Evolutionary conservation across 53 echinoderm and acorn worm species (phyloP), one percentile per base, ranked within the genome.

Genomic region (Luidia sarsii): DNA sequence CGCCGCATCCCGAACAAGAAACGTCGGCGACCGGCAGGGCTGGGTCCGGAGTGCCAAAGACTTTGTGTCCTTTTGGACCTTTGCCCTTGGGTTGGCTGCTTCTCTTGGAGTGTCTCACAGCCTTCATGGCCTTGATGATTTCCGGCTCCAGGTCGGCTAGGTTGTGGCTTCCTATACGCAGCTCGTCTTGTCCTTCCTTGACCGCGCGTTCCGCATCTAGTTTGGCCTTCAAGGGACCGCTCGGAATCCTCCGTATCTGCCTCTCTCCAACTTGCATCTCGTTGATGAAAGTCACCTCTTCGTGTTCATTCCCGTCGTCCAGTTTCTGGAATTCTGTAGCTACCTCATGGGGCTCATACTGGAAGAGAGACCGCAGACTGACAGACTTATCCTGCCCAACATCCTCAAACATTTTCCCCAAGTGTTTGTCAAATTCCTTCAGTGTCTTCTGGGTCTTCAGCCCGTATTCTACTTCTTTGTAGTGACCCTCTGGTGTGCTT

Each of bases 1-100:
- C 99, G 1, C 97, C 99, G 73, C 99, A 99, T 50, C 99, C 99
- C 41, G 91, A 91, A 62, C 94, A 99, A 19, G 89, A 54, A 2
- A 84, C 29, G 19, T 84, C 48, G 57, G 91, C 94, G 25, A 70
- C 45, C 37, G 91, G 89, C 15, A 89, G 25, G 48, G 18, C 60
- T 14, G 66, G 80, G 61, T 97, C 93, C 32, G 81, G 70, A 0
- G 80, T 90, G n/a, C 88, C 97, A 28, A 63, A 84, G 14, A 82
- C 35, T 52, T 81, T 92, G 27, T 57, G 45, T 9, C 28, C 79
- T 37, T 54, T 63, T 20, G 49, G 34, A 21, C 57, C 23, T 21
- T 46, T 83, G 37, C 53, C 79, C 46, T 66, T 14, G 4, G 7
- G 33, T 57, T 50, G 69, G 20, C 46, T 64, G 24, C 19, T 34